Conservation (phyloP, 2,888 invertebrate genomes). For the Diplolepis rosae region DNA sequence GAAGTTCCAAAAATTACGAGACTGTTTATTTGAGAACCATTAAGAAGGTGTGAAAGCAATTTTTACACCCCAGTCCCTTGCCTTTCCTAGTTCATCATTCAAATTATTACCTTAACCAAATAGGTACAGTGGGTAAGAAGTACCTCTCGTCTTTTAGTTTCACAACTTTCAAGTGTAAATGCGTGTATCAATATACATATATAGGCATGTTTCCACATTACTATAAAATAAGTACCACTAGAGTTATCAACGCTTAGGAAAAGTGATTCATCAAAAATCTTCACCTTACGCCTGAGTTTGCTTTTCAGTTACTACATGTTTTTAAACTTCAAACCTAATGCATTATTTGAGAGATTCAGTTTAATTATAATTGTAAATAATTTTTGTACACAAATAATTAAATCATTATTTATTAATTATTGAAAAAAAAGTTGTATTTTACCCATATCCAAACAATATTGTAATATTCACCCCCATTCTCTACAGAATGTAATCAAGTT, state of each 20-base stretch:
- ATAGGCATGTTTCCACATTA: not conserved
- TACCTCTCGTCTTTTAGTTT: not conserved
- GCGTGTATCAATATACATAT: not conserved
- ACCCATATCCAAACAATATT: too few relatives aligned
- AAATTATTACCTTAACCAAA: not conserved
- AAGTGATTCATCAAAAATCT: not conserved
- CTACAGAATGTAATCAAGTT: too few relatives aligned
- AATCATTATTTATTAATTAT: too few relatives aligned
- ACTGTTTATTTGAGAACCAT: not conserved
- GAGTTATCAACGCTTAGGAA: constrained; percentile 16
- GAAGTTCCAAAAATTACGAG: not conserved
- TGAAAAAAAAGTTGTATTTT: too few relatives aligned
- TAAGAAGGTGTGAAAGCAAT: constrained; percentile 10
- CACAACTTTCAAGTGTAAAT: not conserved
- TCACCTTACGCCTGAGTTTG: not conserved
- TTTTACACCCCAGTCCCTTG: not conserved
- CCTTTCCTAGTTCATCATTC: not conserved
- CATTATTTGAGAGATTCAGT: not conserved
- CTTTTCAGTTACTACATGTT: not conserved
- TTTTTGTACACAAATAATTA: too few relatives aligned
- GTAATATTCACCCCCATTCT: too few relatives aligned
- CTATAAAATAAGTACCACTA: constrained; percentile 1
- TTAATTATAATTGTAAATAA: not conserved
- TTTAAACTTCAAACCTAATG: not conserved
- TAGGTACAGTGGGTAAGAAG: not conserved